Percentiles rank a stretch among this genome's conserved stretches.
Conservation (phyloP, 2,797 vertebrate species). For the Bufotes viridis region DNA sequence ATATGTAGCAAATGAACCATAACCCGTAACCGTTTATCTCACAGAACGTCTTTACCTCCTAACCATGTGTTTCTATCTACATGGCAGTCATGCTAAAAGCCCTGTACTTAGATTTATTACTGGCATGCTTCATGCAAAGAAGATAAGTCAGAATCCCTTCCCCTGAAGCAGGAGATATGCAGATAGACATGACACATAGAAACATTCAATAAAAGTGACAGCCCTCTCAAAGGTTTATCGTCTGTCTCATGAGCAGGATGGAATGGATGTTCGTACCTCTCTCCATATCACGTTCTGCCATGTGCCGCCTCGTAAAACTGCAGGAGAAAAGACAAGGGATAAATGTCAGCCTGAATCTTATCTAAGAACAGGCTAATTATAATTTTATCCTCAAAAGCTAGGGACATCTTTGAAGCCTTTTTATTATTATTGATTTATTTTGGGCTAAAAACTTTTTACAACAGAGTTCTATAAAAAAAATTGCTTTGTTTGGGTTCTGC, state of each 20-base stretch:
- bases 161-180: not conserved
- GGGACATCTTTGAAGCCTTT: not conserved
- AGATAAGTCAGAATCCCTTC: slow-evolving; percentile 4
- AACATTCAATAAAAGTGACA: not conserved
- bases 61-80: not conserved
- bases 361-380: not conserved
- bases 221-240: not conserved
- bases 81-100: not conserved
- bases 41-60: not conserved
- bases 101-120: not conserved
- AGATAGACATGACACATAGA: not conserved
- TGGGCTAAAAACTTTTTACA: too few relatives aligned
- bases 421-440: too few relatives aligned
- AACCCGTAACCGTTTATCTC: not conserved
- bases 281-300: slow-evolving; percentile 98
- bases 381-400: not conserved
- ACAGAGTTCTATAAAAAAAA: too few relatives aligned
- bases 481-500: too few relatives aligned
- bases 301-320: slow-evolving; percentile 91
- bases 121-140: not conserved
- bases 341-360: not conserved
- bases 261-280: slow-evolving; percentile 82
- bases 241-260: not conserved
- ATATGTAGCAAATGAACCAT: not conserved
- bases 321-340: slow-evolving; percentile 67